Percentiles rank a stretch among this genome's conserved stretches.
Evolutionary conservation across 2,113 vertebrate species (phyloP).

Genomic region (Prinia subflava): DNA sequence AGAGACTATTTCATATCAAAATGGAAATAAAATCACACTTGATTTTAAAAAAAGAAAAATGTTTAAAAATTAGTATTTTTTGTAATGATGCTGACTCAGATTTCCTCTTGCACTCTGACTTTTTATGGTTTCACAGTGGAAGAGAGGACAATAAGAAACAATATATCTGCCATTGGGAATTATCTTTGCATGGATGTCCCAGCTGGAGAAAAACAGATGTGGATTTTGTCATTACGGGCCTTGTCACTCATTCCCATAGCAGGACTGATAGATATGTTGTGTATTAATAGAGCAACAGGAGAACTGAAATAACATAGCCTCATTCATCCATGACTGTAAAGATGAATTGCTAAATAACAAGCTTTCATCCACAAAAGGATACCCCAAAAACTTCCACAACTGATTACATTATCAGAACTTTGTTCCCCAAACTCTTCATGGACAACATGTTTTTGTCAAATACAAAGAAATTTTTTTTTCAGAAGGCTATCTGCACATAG

Average conservation of each 20-base stretch:
- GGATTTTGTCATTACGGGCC: background rate
- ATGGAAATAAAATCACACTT: background rate
- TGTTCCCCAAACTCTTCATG: background rate
- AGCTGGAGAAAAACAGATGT: background rate
- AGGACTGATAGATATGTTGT: background rate
- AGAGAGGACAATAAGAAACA: background rate
- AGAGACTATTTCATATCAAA: background rate
- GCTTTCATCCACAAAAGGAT: background rate
- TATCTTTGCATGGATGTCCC: background rate
- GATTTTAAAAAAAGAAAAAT: fast-evolving
- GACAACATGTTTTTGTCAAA: background rate
- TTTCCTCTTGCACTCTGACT: background rate
- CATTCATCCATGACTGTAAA: background rate
- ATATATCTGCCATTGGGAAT: background rate
- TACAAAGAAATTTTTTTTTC: background rate
- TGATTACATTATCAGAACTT: background rate
- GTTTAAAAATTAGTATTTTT: background rate
- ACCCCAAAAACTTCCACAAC: background rate
- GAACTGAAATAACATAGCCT: background rate
- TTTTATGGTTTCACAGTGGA: background rate
- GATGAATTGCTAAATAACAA: background rate
- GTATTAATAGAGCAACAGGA: background rate
- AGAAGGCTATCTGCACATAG: background rate
- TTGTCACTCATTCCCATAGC: background rate
- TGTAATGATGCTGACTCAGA: background rate